phyloP scores from a whole-genome alignment of 64 coral and sea anemone genomes.

The Porites lutea region DNA sequence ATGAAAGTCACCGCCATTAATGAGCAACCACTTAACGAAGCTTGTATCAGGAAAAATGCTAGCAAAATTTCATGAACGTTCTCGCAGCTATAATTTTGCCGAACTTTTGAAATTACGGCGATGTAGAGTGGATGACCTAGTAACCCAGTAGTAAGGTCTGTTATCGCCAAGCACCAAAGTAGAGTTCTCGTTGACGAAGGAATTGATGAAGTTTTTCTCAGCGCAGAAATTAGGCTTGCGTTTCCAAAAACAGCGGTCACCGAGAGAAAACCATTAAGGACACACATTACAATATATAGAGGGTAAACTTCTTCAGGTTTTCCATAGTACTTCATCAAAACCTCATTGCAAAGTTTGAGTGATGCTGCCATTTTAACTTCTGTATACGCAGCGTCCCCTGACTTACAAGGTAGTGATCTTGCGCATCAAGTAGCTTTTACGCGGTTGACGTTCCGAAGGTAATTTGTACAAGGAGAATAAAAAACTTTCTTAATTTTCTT shows the following conservation, averaged over 20 bases:
- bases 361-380: conserved; percentile 5
- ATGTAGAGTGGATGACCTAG: conserved; percentile 26
- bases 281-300: neutral
- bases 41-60: neutral
- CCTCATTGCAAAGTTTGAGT: neutral
- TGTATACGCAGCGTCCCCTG: no score
- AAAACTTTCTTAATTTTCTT: no score
- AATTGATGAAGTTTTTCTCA: conserved; percentile 7
- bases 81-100: neutral
- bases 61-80: neutral
- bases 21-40: neutral
- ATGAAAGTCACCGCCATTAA: neutral
- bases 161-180: neutral
- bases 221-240: conserved; percentile 2
- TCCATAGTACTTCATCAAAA: neutral
- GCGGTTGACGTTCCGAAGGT: no score
- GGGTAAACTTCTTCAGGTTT: neutral
- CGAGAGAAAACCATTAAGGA: conserved; percentile 6
- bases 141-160: neutral
- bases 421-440: no score
- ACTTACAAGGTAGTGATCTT: no score
- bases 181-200: neutral
- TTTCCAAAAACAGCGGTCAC: conserved; percentile 8
- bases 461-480: no score
- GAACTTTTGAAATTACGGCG: conserved; percentile 1